Conservation (phyloP, 2,797 vertebrate genomes). For the Silurus lanzhouensis region DNA sequence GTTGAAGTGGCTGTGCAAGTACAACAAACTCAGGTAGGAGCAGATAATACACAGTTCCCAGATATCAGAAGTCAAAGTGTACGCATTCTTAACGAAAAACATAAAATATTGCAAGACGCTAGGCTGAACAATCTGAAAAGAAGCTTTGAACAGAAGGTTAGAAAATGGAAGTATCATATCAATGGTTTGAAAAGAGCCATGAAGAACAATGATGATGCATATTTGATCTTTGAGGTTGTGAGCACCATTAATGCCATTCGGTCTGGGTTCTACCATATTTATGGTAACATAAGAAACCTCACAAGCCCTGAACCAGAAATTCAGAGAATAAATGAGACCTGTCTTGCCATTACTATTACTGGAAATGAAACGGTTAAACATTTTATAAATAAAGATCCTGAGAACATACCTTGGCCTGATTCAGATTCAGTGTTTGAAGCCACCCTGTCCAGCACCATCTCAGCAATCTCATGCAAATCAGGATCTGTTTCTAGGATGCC, state of each 20-base stretch:
- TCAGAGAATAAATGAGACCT: background rate
- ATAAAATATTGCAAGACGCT: background rate
- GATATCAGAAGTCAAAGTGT: background rate
- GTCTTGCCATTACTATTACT: background rate
- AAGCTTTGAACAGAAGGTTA: background rate
- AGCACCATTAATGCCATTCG: background rate
- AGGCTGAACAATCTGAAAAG: background rate
- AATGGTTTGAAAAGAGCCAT: background rate
- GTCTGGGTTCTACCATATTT: background rate
- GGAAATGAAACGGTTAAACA: background rate
- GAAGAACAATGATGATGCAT: background rate
- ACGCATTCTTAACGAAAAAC: background rate
- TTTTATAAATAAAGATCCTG: constrained; percentile 11
- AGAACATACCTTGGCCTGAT: constrained; percentile 39
- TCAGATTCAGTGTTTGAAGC: constrained; percentile 46
- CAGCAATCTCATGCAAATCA: constrained; percentile 2
- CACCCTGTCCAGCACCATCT: constrained; percentile 26
- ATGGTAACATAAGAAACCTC: background rate
- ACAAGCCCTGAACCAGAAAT: background rate
- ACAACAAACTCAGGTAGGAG: background rate
- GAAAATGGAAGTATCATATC: background rate
- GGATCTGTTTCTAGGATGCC: constrained; percentile 11
- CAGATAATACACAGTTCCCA: background rate
- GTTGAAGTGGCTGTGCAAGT: background rate
- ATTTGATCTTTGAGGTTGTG: background rate